Percentiles rank a stretch among this genome's conserved stretches.
Evolutionary conservation across 2,113 vertebrate genomes (phyloP).

Genomic region (Nannospalax galili): DNA sequence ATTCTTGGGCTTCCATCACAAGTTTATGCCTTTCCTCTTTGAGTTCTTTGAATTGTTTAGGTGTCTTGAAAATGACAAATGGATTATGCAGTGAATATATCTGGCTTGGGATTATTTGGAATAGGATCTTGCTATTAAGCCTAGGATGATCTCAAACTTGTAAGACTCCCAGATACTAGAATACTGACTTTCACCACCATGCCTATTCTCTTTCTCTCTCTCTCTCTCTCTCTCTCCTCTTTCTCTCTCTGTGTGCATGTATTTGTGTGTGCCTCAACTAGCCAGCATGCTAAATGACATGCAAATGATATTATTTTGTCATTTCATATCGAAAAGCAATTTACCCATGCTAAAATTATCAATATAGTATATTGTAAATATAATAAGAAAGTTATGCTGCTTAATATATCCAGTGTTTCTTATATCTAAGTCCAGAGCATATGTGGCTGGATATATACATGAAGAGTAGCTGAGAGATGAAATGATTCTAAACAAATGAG

Average conservation of each 20-base stretch:
- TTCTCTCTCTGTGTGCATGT: background rate
- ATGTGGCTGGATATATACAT: background rate
- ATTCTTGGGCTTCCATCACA: too few species aligned
- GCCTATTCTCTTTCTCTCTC: background rate
- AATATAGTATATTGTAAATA: background rate
- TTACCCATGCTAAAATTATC: background rate
- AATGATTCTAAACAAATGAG: slow-evolving; percentile 45
- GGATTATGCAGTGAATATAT: too few species aligned
- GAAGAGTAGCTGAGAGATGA: background rate
- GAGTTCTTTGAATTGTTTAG: too few species aligned
- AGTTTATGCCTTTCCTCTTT: too few species aligned
- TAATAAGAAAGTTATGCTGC: background rate
- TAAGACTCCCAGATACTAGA: background rate
- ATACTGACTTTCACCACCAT: background rate
- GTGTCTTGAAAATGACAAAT: too few species aligned
- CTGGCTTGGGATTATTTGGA: background rate
- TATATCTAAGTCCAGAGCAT: background rate
- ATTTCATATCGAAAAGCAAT: slow-evolving; percentile 3
- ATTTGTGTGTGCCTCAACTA: background rate
- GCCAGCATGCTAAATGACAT: background rate
- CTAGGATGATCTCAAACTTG: background rate
- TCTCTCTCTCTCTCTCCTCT: background rate
- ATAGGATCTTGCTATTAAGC: background rate
- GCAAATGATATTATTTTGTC: background rate
- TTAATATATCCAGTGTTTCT: background rate